Conservation (phyloP, 2,888 invertebrate genomes). For the Euplexia lucipara region DNA sequence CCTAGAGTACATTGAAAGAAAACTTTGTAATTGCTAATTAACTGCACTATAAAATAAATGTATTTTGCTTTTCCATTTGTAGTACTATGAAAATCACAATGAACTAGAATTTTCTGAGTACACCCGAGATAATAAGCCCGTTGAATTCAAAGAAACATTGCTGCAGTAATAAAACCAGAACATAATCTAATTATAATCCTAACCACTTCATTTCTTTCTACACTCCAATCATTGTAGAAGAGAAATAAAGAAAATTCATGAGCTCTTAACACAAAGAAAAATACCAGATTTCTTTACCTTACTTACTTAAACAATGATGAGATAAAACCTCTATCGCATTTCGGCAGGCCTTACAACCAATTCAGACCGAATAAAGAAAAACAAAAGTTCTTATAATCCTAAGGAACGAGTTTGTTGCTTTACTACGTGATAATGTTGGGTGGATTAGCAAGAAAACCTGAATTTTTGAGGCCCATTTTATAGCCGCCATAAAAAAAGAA, state of each 20-base stretch:
- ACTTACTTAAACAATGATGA: slow-evolving; percentile 30
- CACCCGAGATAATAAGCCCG: background rate
- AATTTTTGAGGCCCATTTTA: slow-evolving; percentile 44
- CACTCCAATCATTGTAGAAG: background rate
- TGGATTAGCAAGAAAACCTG: slow-evolving; percentile 39
- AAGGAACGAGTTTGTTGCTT: slow-evolving; percentile 41
- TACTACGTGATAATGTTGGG: slow-evolving; percentile 40
- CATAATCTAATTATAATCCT: slow-evolving; percentile 6
- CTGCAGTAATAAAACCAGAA: background rate
- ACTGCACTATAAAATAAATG: too few species aligned
- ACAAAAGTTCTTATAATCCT: slow-evolving; percentile 29
- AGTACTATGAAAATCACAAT: too few species aligned
- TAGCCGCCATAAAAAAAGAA: slow-evolving; percentile 39
- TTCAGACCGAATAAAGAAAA: slow-evolving; percentile 21
- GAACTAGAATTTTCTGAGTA: background rate
- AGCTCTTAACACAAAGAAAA: slow-evolving; percentile 7
- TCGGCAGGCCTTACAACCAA: slow-evolving; percentile 35
- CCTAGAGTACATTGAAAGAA: too few species aligned
- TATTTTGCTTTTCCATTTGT: too few species aligned
- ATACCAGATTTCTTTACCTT: slow-evolving; percentile 12
- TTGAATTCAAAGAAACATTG: background rate
- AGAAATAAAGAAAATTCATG: slow-evolving; percentile 14
- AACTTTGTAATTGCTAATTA: too few species aligned
- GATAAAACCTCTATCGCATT: slow-evolving; percentile 40
- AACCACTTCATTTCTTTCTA: background rate